A percentile compares a stretch with the other conserved stretches of the same genome.
phyloP scores from a whole-genome alignment of 2,113 vertebrate genomes.

The Nycticebus coucang region DNA sequence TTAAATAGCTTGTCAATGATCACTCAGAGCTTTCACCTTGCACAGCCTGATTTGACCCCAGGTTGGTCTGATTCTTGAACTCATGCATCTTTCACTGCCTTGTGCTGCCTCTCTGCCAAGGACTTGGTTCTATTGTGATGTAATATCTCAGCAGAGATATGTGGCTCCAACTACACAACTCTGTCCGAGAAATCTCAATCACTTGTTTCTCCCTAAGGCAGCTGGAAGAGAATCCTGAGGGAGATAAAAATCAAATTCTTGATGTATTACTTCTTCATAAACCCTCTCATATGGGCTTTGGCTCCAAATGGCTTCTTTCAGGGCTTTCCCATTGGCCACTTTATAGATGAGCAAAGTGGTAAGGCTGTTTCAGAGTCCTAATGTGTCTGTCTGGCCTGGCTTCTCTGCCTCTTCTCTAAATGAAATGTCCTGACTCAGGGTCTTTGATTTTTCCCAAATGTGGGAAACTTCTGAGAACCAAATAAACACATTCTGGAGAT shows the following conservation, averaged over 20 bases:
- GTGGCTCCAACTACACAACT: not conserved
- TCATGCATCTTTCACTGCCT: not conserved
- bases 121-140: slow-evolving; percentile 10
- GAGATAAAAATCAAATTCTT: slow-evolving; percentile 49
- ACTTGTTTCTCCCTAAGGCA: slow-evolving; percentile 7
- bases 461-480: slow-evolving; percentile 11
- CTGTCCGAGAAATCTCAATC: slow-evolving; percentile 10
- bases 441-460: not conserved
- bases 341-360: not conserved
- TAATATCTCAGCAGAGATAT: slow-evolving; percentile 1
- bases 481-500: slow-evolving; percentile 27
- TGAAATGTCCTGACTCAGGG: not conserved
- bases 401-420: slow-evolving; percentile 29
- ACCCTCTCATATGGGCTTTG: not conserved
- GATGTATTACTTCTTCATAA: not conserved
- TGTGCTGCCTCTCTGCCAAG: not conserved
- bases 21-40: not conserved
- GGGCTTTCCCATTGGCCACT: not conserved
- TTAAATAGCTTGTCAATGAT: not conserved
- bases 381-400: not conserved
- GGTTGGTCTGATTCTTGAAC: not conserved
- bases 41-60: not conserved
- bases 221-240: not conserved
- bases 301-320: not conserved
- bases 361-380: not conserved